phyloP scores from a whole-genome alignment of 2,113 vertebrate genomes.

The Mesocricetus auratus region DNA sequence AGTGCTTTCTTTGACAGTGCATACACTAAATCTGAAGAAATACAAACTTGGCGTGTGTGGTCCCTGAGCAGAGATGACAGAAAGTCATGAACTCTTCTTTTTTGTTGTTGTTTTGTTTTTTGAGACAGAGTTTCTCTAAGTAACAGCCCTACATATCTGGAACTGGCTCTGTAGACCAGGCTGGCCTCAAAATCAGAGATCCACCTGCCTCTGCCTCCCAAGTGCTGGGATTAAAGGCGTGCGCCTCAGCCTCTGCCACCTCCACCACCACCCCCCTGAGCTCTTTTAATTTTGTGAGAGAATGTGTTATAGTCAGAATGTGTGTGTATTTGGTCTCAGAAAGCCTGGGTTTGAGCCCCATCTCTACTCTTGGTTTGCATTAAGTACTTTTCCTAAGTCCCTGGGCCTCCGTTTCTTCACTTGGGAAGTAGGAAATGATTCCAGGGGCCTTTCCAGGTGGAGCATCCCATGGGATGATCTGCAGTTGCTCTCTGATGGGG shows the following conservation, averaged over 20 bases:
- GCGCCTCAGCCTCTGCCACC: no score
- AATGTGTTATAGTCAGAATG: background rate
- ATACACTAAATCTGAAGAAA: constrained; percentile 53
- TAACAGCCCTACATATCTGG: no score
- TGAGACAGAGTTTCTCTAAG: no score
- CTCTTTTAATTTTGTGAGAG: background rate
- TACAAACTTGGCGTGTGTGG: background rate
- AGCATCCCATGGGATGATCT: background rate
- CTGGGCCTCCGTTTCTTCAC: background rate
- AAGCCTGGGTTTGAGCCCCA: background rate
- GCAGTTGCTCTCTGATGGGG: background rate
- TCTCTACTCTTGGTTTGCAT: background rate
- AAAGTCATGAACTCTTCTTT: background rate
- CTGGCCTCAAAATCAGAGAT: no score
- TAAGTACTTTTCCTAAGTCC: background rate
- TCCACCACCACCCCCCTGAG: background rate
- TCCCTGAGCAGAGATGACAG: background rate
- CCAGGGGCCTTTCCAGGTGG: background rate
- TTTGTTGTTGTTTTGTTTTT: no score
- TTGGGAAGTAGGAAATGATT: background rate
- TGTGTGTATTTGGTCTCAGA: background rate
- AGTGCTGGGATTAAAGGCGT: no score
- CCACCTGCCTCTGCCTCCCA: no score
- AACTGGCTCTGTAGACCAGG: no score
- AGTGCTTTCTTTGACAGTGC: constrained; percentile 36